These are phyloP conservation scores for Leptodactylus fuscus DNA, from an alignment of 2,113 vertebrate species.

Conservation along the genomic window DNA sequence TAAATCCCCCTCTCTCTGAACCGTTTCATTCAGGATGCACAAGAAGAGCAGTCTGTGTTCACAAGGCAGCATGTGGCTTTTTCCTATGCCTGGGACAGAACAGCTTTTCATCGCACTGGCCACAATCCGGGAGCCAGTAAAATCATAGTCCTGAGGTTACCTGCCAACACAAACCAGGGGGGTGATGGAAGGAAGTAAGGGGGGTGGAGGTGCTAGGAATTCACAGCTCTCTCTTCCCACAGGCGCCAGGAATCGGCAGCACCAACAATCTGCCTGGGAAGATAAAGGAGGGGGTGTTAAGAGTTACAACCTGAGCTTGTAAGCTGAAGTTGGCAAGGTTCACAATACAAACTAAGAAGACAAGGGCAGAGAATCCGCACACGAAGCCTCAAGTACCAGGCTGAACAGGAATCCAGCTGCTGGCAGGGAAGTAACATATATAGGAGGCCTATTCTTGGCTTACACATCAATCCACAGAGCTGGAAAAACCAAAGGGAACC, in stretches of 20 bases:
- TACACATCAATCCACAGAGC: neutral
- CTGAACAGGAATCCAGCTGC: neutral
- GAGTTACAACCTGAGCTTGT: slow-evolving; percentile 38
- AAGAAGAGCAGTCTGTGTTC: slow-evolving; percentile 58
- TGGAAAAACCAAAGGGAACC: neutral
- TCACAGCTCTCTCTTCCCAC: slow-evolving; percentile 59
- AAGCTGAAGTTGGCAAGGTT: slow-evolving; percentile 10
- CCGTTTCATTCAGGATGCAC: slow-evolving; percentile 57
- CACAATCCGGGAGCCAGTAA: slow-evolving; percentile 59
- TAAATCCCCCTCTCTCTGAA: slow-evolving; percentile 55
- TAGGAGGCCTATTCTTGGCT: slow-evolving; percentile 26
- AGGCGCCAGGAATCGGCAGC: slow-evolving; percentile 59
- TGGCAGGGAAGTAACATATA: neutral
- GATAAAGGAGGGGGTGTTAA: slow-evolving; percentile 51
- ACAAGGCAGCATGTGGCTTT: slow-evolving; percentile 55
- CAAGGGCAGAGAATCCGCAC: slow-evolving; percentile 23
- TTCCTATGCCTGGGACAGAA: slow-evolving; percentile 54
- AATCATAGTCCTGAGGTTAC: slow-evolving; percentile 57
- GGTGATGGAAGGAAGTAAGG: slow-evolving; percentile 35
- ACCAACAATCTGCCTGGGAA: slow-evolving; percentile 51
- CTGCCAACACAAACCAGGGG: slow-evolving; percentile 58
- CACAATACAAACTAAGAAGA: slow-evolving; percentile 8
- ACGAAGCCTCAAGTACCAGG: slow-evolving; percentile 6
- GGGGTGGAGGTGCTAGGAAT: slow-evolving; percentile 57
- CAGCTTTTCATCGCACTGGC: slow-evolving; percentile 59